phyloP scores from a whole-genome alignment of 2,113 vertebrate genomes.

The Percina caprodes region DNA sequence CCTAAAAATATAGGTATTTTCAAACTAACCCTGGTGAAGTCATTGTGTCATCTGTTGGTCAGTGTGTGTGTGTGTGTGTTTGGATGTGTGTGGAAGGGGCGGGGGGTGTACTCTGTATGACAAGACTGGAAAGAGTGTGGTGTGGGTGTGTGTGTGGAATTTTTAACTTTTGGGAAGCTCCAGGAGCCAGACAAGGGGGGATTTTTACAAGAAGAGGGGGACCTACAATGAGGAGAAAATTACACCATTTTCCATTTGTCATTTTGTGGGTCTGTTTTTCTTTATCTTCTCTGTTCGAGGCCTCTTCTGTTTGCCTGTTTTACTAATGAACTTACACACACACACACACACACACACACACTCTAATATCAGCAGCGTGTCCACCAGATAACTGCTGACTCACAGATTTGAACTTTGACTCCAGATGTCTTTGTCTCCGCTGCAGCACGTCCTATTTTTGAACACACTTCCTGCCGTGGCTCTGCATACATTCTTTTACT shows the following conservation, averaged over 20 bases:
- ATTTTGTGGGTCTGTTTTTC: not conserved
- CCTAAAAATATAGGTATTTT: not conserved
- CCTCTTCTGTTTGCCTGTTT: not conserved
- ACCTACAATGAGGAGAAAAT: not conserved
- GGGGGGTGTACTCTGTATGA: conserved; percentile 42
- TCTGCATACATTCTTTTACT: not conserved
- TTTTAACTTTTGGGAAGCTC: conserved; percentile 37
- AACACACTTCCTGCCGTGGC: conserved; percentile 2
- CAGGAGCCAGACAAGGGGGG: not conserved
- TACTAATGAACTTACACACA: not conserved
- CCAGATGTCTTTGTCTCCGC: not conserved
- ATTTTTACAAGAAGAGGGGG: conserved; percentile 13
- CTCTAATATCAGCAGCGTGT: conserved; percentile 4
- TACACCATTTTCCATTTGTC: conserved; percentile 36
- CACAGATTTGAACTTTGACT: conserved; percentile 41
- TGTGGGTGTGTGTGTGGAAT: conserved; percentile 24
- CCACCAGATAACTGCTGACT: conserved; percentile 27
- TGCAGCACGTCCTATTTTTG: conserved; percentile 23
- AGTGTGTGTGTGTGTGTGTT: conserved; percentile 38
- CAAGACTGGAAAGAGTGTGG: conserved; percentile 64
- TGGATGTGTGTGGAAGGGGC: conserved; percentile 17
- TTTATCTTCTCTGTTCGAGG: not conserved
- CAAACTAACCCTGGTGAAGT: conserved; percentile 5
- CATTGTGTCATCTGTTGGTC: conserved; percentile 55
- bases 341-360: not conserved